Conservation (phyloP, 1,140 invertebrate species). For the Megalopta genalis region DNA sequence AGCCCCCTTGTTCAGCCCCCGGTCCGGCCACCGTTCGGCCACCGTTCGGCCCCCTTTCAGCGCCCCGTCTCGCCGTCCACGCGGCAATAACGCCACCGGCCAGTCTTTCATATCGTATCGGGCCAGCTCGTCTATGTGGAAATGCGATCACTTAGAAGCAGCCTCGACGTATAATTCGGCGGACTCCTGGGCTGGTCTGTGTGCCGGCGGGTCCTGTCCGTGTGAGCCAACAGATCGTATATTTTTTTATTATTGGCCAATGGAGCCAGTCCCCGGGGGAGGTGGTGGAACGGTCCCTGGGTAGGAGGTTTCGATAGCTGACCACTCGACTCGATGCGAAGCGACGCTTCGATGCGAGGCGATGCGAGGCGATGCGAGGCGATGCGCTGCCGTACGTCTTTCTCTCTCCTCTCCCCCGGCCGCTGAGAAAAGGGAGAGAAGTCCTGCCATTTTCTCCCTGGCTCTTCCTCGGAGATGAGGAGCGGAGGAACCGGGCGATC, state of each 20-base stretch:
- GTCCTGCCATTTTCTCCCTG: slow-evolving; percentile 46
- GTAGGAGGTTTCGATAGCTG: slow-evolving; percentile 75
- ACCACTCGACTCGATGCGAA: slow-evolving; percentile 73
- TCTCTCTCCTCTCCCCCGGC: background rate
- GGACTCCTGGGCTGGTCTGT: slow-evolving; percentile 49
- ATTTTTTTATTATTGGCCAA: slow-evolving; percentile 78
- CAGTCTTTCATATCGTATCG: slow-evolving; percentile 74
- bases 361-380: too few relatives aligned
- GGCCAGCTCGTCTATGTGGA: slow-evolving; percentile 79
- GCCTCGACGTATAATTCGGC: slow-evolving; percentile 76
- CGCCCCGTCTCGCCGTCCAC: slow-evolving; percentile 17
- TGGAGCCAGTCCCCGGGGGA: slow-evolving; percentile 56
- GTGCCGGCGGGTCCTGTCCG: slow-evolving; percentile 56
- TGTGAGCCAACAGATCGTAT: slow-evolving; percentile 69
- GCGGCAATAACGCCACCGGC: slow-evolving; percentile 63
- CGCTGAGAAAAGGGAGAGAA: too few relatives aligned
- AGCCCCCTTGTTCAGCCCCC: slow-evolving; percentile 36
- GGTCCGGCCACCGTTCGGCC: slow-evolving; percentile 17
- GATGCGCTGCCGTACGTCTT: background rate
- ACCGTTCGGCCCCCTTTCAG: slow-evolving; percentile 20
- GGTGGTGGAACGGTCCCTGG: slow-evolving; percentile 38
- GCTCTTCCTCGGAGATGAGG: slow-evolving; percentile 44
- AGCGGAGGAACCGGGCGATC: slow-evolving; percentile 49
- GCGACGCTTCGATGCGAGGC: slow-evolving; percentile 2
- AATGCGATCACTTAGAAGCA: slow-evolving; percentile 79